Conservation (phyloP, 2,797 vertebrate genomes). For the Bucorvus abyssinicus region DNA sequence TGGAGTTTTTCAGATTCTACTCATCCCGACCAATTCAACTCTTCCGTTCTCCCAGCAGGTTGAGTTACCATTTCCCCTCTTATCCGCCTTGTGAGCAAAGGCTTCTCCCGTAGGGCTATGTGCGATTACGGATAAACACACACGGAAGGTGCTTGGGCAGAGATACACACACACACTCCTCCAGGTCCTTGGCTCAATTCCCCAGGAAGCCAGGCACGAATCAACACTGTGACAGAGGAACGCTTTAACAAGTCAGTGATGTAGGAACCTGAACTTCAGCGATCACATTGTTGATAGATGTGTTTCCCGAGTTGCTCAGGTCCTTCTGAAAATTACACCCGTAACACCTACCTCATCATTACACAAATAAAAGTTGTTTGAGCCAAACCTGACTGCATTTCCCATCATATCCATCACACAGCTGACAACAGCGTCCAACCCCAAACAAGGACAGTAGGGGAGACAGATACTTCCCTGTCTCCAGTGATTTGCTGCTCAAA, state of each 20-base stretch:
- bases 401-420: neutral
- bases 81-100: neutral
- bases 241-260: neutral
- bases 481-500: neutral
- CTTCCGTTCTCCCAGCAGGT: neutral
- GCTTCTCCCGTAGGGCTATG: neutral
- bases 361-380: neutral
- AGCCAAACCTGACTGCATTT: neutral
- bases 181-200: neutral
- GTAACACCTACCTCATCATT: neutral
- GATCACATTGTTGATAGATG: neutral
- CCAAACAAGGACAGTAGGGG: neutral
- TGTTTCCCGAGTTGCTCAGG: neutral
- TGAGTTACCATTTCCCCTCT: neutral
- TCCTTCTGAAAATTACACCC: neutral
- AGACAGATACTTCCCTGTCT: neutral
- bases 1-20: neutral
- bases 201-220: neutral
- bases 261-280: neutral
- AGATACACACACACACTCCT: no score
- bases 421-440: neutral
- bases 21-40: neutral
- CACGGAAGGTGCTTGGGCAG: neutral
- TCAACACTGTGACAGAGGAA: neutral
- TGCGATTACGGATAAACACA: neutral